Percentiles rank a stretch among this genome's conserved stretches.
Conservation (phyloP, 2,113 vertebrate genomes). For the Otocyon megalotis region DNA sequence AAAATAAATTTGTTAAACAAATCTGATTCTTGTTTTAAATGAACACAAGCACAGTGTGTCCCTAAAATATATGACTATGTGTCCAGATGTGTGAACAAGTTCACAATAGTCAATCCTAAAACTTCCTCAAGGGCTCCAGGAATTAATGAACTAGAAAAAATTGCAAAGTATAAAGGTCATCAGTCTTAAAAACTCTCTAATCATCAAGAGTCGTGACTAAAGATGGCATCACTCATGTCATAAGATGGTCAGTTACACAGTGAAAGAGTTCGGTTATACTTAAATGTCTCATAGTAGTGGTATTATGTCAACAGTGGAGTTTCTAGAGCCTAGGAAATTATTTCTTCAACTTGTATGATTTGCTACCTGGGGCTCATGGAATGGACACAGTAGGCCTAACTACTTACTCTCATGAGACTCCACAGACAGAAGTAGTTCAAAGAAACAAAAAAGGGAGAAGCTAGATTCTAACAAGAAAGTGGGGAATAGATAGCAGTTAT, state of each 20-base stretch:
- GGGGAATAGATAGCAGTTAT: neutral
- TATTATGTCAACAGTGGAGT: neutral
- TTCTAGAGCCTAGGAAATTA: neutral
- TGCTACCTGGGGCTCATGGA: neutral
- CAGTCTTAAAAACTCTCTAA: constrained; percentile 10
- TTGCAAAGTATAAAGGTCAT: neutral
- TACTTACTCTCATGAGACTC: neutral
- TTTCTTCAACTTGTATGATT: constrained; percentile 6
- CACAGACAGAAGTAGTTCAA: neutral
- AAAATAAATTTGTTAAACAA: constrained; percentile 2
- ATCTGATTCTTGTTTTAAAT: constrained; percentile 42
- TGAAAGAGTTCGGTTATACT: neutral
- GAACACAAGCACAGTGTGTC: neutral
- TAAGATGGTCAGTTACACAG: neutral
- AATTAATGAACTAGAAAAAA: constrained; percentile 25
- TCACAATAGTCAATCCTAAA: neutral
- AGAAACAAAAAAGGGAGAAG: neutral
- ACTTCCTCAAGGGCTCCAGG: neutral
- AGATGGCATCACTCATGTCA: neutral
- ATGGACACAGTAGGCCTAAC: neutral
- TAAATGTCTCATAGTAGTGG: neutral
- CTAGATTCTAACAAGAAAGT: constrained; percentile 45
- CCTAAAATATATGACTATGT: neutral
- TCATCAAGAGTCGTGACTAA: neutral
- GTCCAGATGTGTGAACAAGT: neutral